Evolutionary conservation across 1,140 invertebrate species (phyloP), one percentile per base, ranked within the genome.

Genomic region (Bombus haemorrhoidalis): DNA sequence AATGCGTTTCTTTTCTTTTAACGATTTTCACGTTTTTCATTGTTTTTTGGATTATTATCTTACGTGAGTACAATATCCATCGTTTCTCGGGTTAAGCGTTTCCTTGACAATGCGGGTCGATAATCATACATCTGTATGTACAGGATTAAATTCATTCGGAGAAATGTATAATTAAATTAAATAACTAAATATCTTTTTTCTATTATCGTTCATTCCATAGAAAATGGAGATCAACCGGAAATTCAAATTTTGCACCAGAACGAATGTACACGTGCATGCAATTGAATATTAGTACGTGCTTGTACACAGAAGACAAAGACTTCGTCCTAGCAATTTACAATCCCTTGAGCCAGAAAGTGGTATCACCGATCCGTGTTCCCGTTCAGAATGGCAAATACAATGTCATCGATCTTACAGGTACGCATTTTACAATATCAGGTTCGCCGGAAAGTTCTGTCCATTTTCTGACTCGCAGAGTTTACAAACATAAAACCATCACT

Each of bases 241-340:
- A 22, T 4, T 1, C 37, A 18, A 32, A 25, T 1, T 5, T 39
- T 4, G 0, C 1, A 32, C 0, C 59, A 32, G 18, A 22, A 3
- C 34, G 59, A 13, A 41, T 86, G 13, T 34, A 95, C n/a, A 96
- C 96, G 62, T 98, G 98, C 93, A 92, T 96, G 12, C 87, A 96
- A 47, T 90, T 97, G 2, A 98, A 97, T 83, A 96, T 97, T 0
- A 97, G 97, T 90, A 91, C 95, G 1, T 97, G 97, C 83, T 91
- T 96, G n/a, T 96, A 96, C 2, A 98, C 98, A 93, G 92, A 92
- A 9, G 95, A 95, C 64, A 93, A 96, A 81, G 93, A 96, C 86
- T 97, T 98, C 91, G 93, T 97, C 2, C 95, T 98, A 0, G 96
- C 97, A 0, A 90, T 98, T 6, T 98, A 98, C 92, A 99, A 99